Base-by-base conservation (phyloP, 1,140 invertebrate genomes). In the Apis cerana region DNA sequence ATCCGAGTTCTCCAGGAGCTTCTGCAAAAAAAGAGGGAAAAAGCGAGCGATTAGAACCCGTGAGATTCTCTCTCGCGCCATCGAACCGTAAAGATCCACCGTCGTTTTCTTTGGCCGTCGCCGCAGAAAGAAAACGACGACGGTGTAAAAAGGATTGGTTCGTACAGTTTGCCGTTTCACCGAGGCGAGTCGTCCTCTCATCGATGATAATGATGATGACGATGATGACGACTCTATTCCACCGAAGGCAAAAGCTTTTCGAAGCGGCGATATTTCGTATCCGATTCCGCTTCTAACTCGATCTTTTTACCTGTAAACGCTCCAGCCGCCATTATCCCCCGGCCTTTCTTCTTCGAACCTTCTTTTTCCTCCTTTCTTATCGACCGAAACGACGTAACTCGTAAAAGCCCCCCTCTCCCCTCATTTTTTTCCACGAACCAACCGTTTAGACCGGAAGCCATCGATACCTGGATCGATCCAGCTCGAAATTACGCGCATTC, bases 1-100 rank as follows among this genome's bases (percentile, higher is more conserved):
- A 95, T 87, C 94, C 94, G 27, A 95, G 90, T 89, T 94, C 94
- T 80, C 93, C 93, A 83, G 93, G 93, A 87, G 93, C 92, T 89
- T 94, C 93, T 94, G 93, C 67, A 93, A 93, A 78, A 90, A 75
- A 62, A 71, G 9, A 2, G 19, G 7, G 33, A 43, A 43, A 33
- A 81, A 52, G 9, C 33, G 19, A 62, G 10, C 43, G 48, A 33
- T 85, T 85, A 33, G 62, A 65, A 48, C 0, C 33, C 33, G 33
- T 43, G 54, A 33, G 27, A 33, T 11, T 19, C 62, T 27, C n/a
- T 62, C 17, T 48, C 27, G n/a, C 59, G 19, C 13, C 23, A 10
- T 52, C 19, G n/a, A 27, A 62, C 74, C 74, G 59, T 75, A n/a
- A 75, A 59, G 7, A 43, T 75, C 23, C 17, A 15, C 17, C 15